Evolutionary conservation across 2,113 vertebrate genomes (phyloP), one percentile per base, ranked within the genome.

Genomic region (Gracilinanus agilis): DNA sequence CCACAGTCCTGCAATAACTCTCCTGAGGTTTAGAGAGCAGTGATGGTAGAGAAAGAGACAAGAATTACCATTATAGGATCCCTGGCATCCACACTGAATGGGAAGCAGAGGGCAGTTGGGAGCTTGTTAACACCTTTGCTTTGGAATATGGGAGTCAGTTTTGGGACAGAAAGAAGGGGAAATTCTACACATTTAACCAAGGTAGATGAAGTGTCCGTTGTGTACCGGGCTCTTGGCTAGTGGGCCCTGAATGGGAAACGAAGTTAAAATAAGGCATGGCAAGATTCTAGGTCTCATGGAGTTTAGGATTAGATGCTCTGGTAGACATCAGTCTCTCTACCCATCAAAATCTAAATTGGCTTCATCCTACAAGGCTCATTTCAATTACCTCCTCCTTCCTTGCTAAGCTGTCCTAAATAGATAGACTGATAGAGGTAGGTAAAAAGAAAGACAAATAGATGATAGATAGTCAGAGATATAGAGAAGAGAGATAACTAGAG

Each of bases 111-210:
- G 98, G 97, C 97, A 97, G 67, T 34, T 40, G n/a, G 95, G 98
- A 96, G 91, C 94, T 98, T 96, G 96, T 98, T 98, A 97, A 96
- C 91, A 97, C 96, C 95, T 97, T 97, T 96, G 96, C 97, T 98
- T 98, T 98, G 97, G 92, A 93, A 98, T 98, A 98, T 98, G 97
- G 98, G 98, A 96, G 95, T 96, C n/a, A 83, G 67, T 83, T 83
- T n/a, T 40, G n/a, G n/a, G 34, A 40, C 67, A 40, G 67, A 83
- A 83, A 83, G 19, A 83, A 83, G 67, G 67, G 67, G 67, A 27
- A 83, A 83, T 40, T 40, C 67, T 23, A 83, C 6, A 7, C n/a
- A 19, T 40, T 83, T 83, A 83, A 83, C 67, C 16, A 40, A 40
- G n/a, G 67, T 19, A n/a, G n/a, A 83, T 83, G 21, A 83, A 83